Conservation (phyloP, 2,113 vertebrate genomes). For the Pitta sordida region DNA sequence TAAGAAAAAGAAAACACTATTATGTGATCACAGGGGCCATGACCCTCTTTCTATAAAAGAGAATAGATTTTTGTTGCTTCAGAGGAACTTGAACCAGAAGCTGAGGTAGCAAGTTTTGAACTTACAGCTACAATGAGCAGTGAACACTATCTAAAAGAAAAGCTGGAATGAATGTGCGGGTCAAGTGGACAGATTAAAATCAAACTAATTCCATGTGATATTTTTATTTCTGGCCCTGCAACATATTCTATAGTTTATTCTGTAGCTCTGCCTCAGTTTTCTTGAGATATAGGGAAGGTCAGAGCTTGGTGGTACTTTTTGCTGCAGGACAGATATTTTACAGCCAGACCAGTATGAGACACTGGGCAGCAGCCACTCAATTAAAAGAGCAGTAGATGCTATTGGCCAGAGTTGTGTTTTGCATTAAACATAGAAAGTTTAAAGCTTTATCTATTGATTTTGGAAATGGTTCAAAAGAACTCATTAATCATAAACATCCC, state of each 20-base stretch:
- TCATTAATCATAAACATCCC: background rate
- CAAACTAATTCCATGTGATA: background rate
- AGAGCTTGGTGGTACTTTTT: background rate
- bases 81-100: background rate
- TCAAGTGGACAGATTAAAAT: background rate
- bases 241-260: background rate
- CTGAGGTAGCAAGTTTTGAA: slow-evolving; percentile 2
- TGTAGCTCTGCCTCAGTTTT: background rate
- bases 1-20: background rate
- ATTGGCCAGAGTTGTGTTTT: background rate
- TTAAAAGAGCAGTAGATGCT: background rate
- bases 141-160: background rate
- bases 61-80: slow-evolving; percentile 22
- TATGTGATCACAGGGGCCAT: background rate
- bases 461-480: background rate
- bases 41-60: background rate
- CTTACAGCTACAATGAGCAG: background rate
- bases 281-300: background rate
- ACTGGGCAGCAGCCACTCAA: background rate
- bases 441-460: background rate
- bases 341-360: background rate
- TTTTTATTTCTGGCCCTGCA: background rate
- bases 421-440: background rate
- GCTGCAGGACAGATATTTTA: background rate
- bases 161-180: background rate